Conservation (phyloP, 1,140 invertebrate species). For the Asobara japonica region DNA sequence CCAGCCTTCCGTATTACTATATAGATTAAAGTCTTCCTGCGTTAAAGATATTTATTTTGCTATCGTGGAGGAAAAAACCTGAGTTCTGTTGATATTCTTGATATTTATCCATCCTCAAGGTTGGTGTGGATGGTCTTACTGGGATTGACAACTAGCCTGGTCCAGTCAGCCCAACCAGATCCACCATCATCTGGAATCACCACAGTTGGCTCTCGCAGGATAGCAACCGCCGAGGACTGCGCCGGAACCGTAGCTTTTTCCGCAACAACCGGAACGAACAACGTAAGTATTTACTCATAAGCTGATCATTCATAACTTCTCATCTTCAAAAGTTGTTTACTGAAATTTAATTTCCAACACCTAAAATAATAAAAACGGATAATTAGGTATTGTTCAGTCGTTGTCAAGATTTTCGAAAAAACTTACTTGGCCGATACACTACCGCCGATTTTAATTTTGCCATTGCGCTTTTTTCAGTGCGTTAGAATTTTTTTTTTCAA, state of each 20-base stretch:
- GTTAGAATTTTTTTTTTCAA: too few relatives aligned
- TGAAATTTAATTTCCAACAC: too few relatives aligned
- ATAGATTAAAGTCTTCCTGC: not conserved
- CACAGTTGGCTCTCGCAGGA: constrained; percentile 58
- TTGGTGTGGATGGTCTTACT: constrained; percentile 58
- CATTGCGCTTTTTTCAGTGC: too few relatives aligned
- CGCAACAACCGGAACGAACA: constrained; percentile 46
- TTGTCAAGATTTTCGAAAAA: too few relatives aligned
- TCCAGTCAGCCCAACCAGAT: constrained; percentile 50
- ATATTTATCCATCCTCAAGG: constrained; percentile 43
- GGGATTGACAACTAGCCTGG: constrained; percentile 49
- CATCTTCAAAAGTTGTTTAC: too few relatives aligned
- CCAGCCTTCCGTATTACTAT: too few relatives aligned
- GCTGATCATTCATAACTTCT: not conserved
- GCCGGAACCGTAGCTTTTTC: constrained; percentile 64
- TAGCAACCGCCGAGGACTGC: constrained; percentile 63
- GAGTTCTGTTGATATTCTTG: not conserved
- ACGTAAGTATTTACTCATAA: constrained; percentile 44
- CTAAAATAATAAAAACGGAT: too few relatives aligned
- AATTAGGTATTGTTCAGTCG: too few relatives aligned
- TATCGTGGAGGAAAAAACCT: not conserved
- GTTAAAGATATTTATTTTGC: not conserved
- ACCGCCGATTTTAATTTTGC: too few relatives aligned
- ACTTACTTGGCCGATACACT: too few relatives aligned
- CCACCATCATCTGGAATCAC: constrained; percentile 54